phyloP scores from a whole-genome alignment of 2,113 vertebrate genomes.

The Hoplias malabaricus region DNA sequence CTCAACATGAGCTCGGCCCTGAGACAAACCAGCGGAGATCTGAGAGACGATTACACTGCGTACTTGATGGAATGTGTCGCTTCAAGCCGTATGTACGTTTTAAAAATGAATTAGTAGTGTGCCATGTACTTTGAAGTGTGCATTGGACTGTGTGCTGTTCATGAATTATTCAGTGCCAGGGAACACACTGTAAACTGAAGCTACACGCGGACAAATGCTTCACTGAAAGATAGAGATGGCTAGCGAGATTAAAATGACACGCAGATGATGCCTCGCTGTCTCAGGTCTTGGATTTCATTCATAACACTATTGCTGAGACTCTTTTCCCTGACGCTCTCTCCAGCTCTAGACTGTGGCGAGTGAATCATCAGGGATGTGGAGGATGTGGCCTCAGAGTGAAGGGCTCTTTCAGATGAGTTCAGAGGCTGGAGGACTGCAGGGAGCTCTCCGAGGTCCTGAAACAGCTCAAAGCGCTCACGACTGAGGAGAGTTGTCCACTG shows the following conservation, averaged over 20 bases:
- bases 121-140: too few species aligned
- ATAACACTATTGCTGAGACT: neutral
- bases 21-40: constrained; percentile 15
- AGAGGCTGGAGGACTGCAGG: constrained; percentile 28
- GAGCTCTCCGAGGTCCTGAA: constrained; percentile 28
- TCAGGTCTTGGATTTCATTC: constrained; percentile 14
- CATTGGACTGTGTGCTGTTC: neutral
- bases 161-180: neutral
- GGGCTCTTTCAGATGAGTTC: constrained; percentile 20
- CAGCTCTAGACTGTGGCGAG: constrained; percentile 18
- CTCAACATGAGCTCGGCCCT: constrained; percentile 5
- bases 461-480: neutral
- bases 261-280: neutral
- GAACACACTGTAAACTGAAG: neutral
- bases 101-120: neutral
- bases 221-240: neutral
- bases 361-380: constrained; percentile 28
- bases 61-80: neutral
- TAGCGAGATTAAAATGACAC: constrained; percentile 4
- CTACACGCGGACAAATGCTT: neutral
- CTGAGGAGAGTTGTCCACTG: constrained; percentile 56
- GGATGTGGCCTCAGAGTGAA: neutral
- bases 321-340: constrained; percentile 7
- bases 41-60: neutral
- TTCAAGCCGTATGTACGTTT: neutral